Percentiles rank a stretch among this genome's conserved stretches.
Conservation (phyloP, 2,797 vertebrate species). For the Mycteria americana region DNA sequence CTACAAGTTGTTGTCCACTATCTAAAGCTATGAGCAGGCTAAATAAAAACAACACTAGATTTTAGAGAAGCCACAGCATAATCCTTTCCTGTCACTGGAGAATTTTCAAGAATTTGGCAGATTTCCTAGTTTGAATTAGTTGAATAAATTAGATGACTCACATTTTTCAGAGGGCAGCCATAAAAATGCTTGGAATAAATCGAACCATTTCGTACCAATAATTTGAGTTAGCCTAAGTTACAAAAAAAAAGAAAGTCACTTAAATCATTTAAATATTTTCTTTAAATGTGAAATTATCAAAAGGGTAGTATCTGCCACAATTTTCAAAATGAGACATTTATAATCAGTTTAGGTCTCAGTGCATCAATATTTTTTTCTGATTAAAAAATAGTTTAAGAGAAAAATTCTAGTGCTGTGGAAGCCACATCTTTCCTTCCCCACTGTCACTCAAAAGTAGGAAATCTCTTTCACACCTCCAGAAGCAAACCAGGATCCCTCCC, state of each 20-base stretch:
- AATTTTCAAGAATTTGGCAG: conserved; percentile 46
- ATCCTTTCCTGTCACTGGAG: neutral
- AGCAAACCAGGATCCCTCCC: neutral
- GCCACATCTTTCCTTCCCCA: neutral
- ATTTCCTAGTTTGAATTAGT: conserved; percentile 41
- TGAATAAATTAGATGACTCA: conserved; percentile 19
- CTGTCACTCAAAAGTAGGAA: neutral
- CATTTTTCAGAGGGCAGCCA: conserved; percentile 42
- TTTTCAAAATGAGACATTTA: neutral
- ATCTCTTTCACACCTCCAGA: neutral
- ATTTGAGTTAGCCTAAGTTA: neutral
- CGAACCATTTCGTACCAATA: neutral
- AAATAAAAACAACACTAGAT: neutral
- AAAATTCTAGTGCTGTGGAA: neutral
- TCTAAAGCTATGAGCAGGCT: neutral
- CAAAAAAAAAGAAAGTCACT: neutral
- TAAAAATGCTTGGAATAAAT: conserved; percentile 3
- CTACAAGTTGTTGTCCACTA: neutral
- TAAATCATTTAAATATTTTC: neutral
- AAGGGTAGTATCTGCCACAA: neutral
- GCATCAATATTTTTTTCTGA: neutral
- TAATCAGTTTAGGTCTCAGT: neutral
- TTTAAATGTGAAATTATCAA: neutral
- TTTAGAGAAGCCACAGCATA: neutral
- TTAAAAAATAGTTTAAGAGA: neutral